Conservation (phyloP, 2,113 vertebrate genomes). For the Carollia perspicillata region DNA sequence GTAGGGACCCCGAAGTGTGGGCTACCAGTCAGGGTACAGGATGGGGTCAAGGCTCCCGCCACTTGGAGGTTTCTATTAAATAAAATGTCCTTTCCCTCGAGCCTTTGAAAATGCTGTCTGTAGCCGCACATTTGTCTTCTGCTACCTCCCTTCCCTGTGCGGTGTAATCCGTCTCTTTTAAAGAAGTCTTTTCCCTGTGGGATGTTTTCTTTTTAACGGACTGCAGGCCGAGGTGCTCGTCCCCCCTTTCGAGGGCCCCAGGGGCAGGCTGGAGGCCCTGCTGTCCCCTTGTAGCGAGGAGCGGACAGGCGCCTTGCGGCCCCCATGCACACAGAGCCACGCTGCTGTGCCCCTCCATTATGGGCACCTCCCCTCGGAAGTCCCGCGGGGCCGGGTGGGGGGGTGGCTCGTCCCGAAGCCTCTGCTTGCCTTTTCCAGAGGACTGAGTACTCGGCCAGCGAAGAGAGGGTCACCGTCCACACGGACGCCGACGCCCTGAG, state of each 20-base stretch:
- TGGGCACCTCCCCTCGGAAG: background rate
- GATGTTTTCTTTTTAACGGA: background rate
- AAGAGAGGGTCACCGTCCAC: slow-evolving; percentile 92
- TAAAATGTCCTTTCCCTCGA: background rate
- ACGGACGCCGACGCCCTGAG: slow-evolving; percentile 92
- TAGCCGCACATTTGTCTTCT: background rate
- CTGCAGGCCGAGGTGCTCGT: background rate
- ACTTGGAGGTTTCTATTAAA: background rate
- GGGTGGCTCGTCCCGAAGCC: background rate
- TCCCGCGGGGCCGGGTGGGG: too few relatives aligned
- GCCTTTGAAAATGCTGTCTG: background rate
- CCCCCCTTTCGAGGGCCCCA: too few relatives aligned
- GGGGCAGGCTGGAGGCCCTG: background rate
- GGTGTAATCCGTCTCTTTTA: background rate
- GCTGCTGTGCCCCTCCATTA: too few relatives aligned
- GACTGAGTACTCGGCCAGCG: slow-evolving; percentile 91
- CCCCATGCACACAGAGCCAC: too few relatives aligned
- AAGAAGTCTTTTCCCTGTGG: background rate
- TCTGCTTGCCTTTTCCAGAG: slow-evolving; percentile 84
- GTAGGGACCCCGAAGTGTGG: background rate
- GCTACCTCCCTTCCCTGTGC: background rate
- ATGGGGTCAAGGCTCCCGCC: background rate
- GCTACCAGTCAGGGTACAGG: background rate
- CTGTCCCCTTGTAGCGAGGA: fast-evolving
- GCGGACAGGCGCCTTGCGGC: too few relatives aligned